phyloP scores from a whole-genome alignment of 2,113 vertebrate species.

The Melospiza melodia region DNA sequence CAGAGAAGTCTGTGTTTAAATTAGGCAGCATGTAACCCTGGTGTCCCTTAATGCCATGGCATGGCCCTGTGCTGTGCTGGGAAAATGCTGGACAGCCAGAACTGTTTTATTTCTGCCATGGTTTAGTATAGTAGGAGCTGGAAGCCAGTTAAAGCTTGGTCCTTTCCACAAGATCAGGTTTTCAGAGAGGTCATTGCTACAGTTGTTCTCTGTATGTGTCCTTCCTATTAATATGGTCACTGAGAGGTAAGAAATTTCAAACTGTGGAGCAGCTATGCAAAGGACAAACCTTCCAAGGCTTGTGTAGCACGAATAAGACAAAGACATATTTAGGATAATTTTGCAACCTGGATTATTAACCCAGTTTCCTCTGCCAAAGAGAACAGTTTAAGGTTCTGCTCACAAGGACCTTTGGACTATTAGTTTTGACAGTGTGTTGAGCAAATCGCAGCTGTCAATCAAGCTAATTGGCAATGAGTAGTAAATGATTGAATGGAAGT shows the following conservation, averaged over 20 bases:
- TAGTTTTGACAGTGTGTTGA: constrained; percentile 23
- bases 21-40: background rate
- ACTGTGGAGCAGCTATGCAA: background rate
- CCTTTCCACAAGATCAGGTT: background rate
- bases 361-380: constrained; percentile 26
- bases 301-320: background rate
- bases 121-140: background rate
- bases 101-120: background rate
- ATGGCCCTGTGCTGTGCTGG: background rate
- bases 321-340: background rate
- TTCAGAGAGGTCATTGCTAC: background rate
- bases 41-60: background rate
- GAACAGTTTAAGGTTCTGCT: constrained; percentile 49
- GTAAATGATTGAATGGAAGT: constrained; percentile 34
- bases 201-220: background rate
- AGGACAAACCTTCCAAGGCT: background rate
- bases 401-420: constrained; percentile 25
- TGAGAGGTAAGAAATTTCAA: background rate
- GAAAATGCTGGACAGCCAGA: background rate
- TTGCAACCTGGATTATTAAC: constrained; percentile 49
- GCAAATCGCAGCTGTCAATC: constrained; percentile 52
- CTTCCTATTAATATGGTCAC: background rate
- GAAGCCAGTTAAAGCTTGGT: background rate
- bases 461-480: constrained; percentile 52
- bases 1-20: background rate